phyloP scores from a whole-genome alignment of 1,140 invertebrate genomes.

The Tribolium madens region DNA sequence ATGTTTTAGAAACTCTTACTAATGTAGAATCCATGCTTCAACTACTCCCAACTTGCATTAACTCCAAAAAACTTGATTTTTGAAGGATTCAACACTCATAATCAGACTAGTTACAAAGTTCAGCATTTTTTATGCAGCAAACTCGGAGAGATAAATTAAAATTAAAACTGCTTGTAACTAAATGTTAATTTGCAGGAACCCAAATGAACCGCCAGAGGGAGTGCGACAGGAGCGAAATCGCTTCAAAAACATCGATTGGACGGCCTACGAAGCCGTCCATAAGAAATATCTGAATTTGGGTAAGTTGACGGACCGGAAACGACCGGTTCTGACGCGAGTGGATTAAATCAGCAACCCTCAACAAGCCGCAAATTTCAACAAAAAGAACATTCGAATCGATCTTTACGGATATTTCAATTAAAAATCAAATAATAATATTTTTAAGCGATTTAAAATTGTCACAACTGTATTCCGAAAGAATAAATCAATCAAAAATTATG shows the following conservation, averaged over 20 bases:
- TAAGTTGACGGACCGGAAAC: slow-evolving; percentile 60
- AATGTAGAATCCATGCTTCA: slow-evolving; percentile 39
- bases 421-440: too few species aligned
- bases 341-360: too few species aligned
- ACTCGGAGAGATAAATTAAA: not conserved
- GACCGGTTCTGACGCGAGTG: not conserved
- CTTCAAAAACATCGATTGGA: slow-evolving; percentile 90
- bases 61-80: not conserved
- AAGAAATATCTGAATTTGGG: slow-evolving; percentile 93
- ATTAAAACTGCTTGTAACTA: not conserved
- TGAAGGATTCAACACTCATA: not conserved
- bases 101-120: not conserved
- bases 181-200: slow-evolving; percentile 76
- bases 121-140: slow-evolving; percentile 3
- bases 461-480: too few species aligned
- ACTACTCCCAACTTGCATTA: slow-evolving; percentile 1
- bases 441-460: too few species aligned
- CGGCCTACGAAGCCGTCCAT: slow-evolving; percentile 89
- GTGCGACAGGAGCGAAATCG: slow-evolving; percentile 80
- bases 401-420: too few species aligned
- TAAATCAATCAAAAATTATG: too few species aligned
- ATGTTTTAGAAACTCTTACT: slow-evolving; percentile 16
- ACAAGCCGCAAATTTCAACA: too few species aligned
- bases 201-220: slow-evolving; percentile 83
- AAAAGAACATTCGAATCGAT: too few species aligned